Percentiles rank a stretch among this genome's conserved stretches.
phyloP scores from a whole-genome alignment of 2,113 vertebrate genomes.

The Cygnus buccinator region DNA sequence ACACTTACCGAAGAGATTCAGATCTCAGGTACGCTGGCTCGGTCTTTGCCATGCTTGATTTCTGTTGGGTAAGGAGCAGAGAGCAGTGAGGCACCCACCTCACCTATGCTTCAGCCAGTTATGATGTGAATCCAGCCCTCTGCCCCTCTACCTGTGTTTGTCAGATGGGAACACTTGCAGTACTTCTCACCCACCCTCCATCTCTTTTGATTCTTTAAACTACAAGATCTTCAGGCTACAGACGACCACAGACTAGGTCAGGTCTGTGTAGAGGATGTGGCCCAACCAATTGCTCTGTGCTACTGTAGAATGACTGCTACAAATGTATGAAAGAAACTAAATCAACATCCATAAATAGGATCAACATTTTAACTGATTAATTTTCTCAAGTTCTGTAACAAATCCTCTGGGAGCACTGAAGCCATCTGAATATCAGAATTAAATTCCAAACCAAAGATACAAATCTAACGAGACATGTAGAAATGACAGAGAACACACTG shows the following conservation, averaged over 20 bases:
- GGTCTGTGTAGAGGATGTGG: fast-evolving
- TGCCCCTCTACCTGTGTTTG: fast-evolving
- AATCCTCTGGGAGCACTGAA: background rate
- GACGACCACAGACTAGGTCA: background rate
- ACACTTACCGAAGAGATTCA: background rate
- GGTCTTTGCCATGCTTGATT: background rate
- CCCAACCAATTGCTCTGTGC: background rate
- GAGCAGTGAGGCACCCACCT: background rate
- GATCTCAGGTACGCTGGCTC: background rate
- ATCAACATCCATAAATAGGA: background rate
- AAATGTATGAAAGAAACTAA: background rate
- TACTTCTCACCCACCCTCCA: background rate
- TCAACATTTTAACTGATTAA: background rate
- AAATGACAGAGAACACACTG: background rate
- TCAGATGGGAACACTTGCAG: background rate
- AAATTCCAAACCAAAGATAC: background rate
- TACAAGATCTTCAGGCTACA: background rate
- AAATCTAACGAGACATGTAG: background rate
- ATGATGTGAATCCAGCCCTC: background rate
- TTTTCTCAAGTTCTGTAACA: background rate
- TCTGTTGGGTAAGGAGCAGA: background rate
- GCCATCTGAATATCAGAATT: background rate
- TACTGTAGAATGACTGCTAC: background rate
- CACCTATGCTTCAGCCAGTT: background rate
- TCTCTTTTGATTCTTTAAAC: background rate